phyloP scores from a whole-genome alignment of 2,888 invertebrate genomes.

The Acronicta alni region DNA sequence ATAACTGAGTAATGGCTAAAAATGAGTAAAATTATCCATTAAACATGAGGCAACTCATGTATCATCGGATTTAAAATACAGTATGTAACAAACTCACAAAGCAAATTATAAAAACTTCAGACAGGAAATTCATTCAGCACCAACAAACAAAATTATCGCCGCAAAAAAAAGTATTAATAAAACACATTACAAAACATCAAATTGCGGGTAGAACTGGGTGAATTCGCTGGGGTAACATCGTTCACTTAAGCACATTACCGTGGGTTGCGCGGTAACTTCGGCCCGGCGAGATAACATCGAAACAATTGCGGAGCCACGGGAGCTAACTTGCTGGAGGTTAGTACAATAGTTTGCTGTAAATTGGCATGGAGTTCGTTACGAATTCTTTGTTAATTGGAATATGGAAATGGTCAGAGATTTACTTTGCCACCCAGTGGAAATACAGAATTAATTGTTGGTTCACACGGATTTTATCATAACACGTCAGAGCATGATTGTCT shows the following conservation, averaged over 20 bases:
- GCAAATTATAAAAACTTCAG: conserved; percentile 24
- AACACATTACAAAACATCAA: conserved; percentile 71
- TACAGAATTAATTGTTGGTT: not conserved
- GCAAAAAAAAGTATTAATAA: conserved; percentile 63
- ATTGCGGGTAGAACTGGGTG: conserved; percentile 75
- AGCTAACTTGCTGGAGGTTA: conserved; percentile 72
- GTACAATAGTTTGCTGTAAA: conserved; percentile 71
- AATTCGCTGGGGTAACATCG: conserved; percentile 86
- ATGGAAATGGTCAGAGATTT: conserved; percentile 46
- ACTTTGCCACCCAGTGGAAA: conserved; percentile 12
- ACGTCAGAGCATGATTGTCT: not conserved
- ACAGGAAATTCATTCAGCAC: conserved; percentile 44
- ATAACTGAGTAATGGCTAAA: no score
- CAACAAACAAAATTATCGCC: conserved; percentile 39
- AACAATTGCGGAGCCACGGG: conserved; percentile 83
- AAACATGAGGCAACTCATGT: not conserved
- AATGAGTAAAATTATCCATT: no score
- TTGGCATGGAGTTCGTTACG: conserved; percentile 71
- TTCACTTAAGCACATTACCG: conserved; percentile 87
- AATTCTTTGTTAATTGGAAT: conserved; percentile 69
- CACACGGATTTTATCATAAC: not conserved
- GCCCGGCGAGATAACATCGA: conserved; percentile 76
- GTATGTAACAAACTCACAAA: not conserved
- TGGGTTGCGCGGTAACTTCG: conserved; percentile 76
- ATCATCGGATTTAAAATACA: not conserved